phyloP scores from a whole-genome alignment of 23 tunicate genomes.

The Styela clava region DNA sequence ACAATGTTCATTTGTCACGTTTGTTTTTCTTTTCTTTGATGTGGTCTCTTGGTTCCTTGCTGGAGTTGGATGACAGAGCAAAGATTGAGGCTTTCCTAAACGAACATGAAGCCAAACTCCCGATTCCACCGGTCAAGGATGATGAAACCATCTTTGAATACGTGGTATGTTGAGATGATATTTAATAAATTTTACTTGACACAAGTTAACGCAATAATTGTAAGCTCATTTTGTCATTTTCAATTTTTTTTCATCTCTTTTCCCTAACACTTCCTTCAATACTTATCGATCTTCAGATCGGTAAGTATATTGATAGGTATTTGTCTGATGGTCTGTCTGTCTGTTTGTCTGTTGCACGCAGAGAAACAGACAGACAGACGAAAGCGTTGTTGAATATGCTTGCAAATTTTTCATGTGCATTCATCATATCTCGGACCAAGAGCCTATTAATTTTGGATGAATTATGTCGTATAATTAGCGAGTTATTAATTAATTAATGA shows the following conservation, averaged over 20 bases:
- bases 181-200: too few species aligned
- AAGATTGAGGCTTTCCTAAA: constrained; percentile 85
- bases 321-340: too few species aligned
- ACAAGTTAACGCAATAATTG: neutral
- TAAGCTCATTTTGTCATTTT: neutral
- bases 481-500: too few species aligned
- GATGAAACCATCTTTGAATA: constrained; percentile 98
- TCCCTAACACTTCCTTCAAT: neutral
- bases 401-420: too few species aligned
- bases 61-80: constrained; percentile 96
- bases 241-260: neutral
- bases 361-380: neutral
- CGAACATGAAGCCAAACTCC: constrained; percentile 37
- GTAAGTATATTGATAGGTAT: too few species aligned
- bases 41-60: constrained; percentile 96
- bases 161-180: constrained; percentile 46
- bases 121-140: constrained; percentile 73
- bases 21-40: constrained; percentile 92
- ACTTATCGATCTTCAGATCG: too few species aligned
- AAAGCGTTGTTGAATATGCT: too few species aligned
- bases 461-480: too few species aligned
- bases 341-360: too few species aligned
- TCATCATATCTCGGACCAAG: too few species aligned
- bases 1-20: constrained; percentile 55
- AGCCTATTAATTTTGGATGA: too few species aligned